Base-by-base conservation (phyloP, 2,888 invertebrate species). In the Monoplex corrugatus region DNA sequence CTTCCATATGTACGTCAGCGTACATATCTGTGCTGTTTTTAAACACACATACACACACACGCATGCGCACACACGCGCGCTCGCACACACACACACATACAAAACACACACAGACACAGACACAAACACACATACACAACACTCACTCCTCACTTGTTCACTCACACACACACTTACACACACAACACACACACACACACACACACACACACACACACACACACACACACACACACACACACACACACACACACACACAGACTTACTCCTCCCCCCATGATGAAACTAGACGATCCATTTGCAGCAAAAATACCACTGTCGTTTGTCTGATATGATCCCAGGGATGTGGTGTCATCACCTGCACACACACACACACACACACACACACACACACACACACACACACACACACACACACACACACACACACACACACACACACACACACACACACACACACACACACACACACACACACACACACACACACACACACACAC, bases 301-400 rank as follows among this genome's bases (percentile, higher is more conserved):
- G 89, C 87, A 1, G 89, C 88, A 90, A 90, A 88, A 43, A 88
- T 88, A 13, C 94, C 94, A 89, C 94, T 94, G 90, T 94, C 94
- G 19, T 93, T 92, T 0, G 93, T 93, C 86, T 91, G 89, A 86
- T 94, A 93, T 10, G 94, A 94, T 0, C 90, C 90, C 45, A 93
- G 72, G 0, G 94, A 94, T 0, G 92, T 89, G 0, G 92, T 90
- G 78, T 94, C 94, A n/a, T 93, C 93, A 85, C 19, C 57, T 84
- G 50, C 84, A 83, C n/a, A 32, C 45, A 80, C 40, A 80, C 80
- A 80, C 40, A 80, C 80, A 80, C 40, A 80, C 43, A 80, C 19
- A 80, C 75, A 75, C 35, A 75, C 75, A 75, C 35, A 75, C 75
- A 75, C 35, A 75, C 75, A 38, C 13, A 5, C 75, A 38, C 35